Percentiles rank a stretch among this genome's conserved stretches.
Conservation (phyloP, 2,888 invertebrate species). For the Helleia helle region DNA sequence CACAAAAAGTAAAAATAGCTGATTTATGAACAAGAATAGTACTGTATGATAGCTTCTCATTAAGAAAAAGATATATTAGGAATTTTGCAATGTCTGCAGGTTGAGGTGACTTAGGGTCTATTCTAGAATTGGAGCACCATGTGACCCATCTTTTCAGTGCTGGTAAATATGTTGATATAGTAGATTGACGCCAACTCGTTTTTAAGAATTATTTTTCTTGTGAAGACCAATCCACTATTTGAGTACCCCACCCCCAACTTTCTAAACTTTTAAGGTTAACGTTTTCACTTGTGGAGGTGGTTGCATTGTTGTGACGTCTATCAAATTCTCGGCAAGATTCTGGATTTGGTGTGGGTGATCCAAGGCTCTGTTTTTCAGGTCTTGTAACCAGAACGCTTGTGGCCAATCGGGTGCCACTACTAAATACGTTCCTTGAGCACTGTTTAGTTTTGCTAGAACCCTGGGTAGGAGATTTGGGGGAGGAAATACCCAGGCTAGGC, state of each 20-base stretch:
- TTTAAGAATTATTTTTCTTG: conserved; percentile 13
- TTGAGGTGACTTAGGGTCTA: too few relatives aligned
- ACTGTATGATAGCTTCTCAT: conserved; percentile 15
- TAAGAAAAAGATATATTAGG: conserved; percentile 7
- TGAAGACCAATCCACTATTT: conserved; percentile 13
- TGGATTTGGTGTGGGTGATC: conserved; percentile 8
- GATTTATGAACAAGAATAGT: conserved; percentile 23
- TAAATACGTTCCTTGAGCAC: conserved; percentile 10
- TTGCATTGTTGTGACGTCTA: conserved; percentile 10
- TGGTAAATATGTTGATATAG: conserved; percentile 15
- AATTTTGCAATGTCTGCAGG: conserved; percentile 4
- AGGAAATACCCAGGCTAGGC: conserved; percentile 18
- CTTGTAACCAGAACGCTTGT: conserved; percentile 14
- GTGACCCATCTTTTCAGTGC: conserved; percentile 14
- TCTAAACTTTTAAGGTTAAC: conserved; percentile 17
- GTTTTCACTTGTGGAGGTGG: conserved; percentile 14
- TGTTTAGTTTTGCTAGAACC: conserved; percentile 14
- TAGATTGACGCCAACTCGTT: conserved; percentile 17
- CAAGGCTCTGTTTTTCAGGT: conserved; percentile 11
- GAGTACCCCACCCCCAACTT: conserved; percentile 16
- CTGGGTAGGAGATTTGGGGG: conserved; percentile 16
- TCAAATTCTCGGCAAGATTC: background rate
- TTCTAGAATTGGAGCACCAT: too few relatives aligned
- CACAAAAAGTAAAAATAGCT: conserved; percentile 16
- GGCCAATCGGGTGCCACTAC: conserved; percentile 16